These are phyloP conservation scores for Lycocorax pyrrhopterus DNA, from an alignment of 2,113 vertebrate genomes.

Conservation along the genomic window DNA sequence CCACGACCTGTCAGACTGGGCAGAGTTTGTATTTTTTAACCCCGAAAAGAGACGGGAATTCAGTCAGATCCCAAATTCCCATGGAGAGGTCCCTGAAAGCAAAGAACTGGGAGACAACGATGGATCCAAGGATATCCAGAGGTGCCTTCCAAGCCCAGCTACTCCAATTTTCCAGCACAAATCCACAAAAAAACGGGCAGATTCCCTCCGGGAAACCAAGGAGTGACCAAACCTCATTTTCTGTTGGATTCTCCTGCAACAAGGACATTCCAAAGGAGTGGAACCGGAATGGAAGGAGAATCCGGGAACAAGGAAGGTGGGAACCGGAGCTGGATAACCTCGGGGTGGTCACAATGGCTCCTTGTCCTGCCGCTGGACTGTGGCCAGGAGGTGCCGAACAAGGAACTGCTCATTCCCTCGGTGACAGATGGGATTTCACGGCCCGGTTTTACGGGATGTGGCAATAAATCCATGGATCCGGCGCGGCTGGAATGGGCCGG, in stretches of 20 bases:
- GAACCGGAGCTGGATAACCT: not conserved
- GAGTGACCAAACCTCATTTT: not conserved
- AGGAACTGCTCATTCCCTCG: not conserved
- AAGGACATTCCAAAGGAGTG: not conserved
- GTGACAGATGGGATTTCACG: not conserved
- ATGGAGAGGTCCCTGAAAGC: not conserved
- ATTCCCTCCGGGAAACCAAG: not conserved
- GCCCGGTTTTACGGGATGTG: not conserved
- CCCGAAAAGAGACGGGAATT: not conserved
- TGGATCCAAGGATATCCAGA: not conserved
- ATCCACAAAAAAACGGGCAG: not conserved
- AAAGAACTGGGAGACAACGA: not conserved
- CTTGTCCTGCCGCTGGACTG: not conserved
- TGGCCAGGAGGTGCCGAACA: not conserved
- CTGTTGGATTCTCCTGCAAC: not conserved
- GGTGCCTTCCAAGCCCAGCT: not conserved
- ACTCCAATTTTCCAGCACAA: not conserved
- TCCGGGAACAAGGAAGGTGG: not conserved
- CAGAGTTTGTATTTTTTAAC: fast-evolving
- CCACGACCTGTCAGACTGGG: fast-evolving
- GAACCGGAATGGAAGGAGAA: not conserved
- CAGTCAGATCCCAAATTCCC: not conserved
- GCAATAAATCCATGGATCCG: not conserved
- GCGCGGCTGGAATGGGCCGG: not conserved
- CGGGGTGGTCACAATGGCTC: not conserved